These are phyloP conservation scores for Melipona beecheii DNA, from an alignment of 2,888 invertebrate genomes.

Conservation along the genomic window DNA sequence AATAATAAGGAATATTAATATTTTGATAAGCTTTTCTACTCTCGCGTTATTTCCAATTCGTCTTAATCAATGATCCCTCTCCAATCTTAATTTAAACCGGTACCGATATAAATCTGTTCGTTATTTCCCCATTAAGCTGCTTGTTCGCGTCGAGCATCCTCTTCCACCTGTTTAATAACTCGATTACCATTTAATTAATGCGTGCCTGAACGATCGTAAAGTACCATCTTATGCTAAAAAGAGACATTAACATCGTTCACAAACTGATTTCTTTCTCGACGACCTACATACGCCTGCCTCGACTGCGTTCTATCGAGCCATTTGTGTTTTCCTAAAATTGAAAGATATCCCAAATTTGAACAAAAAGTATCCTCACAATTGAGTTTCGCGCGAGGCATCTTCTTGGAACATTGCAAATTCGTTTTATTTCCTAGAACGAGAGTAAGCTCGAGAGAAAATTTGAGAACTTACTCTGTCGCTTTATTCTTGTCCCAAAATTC, in stretches of 20 bases:
- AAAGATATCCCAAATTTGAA: too few species aligned
- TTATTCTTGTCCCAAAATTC: too few species aligned
- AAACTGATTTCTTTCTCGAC: conserved; percentile 32
- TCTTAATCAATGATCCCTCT: neutral
- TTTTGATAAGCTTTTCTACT: neutral
- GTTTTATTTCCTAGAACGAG: too few species aligned
- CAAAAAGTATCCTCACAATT: neutral
- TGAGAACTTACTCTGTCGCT: too few species aligned
- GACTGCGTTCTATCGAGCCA: too few species aligned
- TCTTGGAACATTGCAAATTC: too few species aligned
- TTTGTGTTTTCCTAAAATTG: neutral
- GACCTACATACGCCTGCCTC: neutral
- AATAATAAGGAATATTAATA: neutral
- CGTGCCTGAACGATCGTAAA: conserved; percentile 41
- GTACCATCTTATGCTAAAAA: neutral
- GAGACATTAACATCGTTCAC: conserved; percentile 17
- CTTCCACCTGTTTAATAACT: conserved; percentile 25
- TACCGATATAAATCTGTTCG: neutral
- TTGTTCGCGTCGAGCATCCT: neutral
- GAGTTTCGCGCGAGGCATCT: too few species aligned
- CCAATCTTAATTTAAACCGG: neutral
- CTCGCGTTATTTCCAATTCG: neutral
- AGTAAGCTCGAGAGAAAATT: too few species aligned
- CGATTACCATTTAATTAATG: conserved; percentile 41
- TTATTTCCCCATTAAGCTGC: neutral